phyloP scores from a whole-genome alignment of 2,113 vertebrate species.

The Anas platyrhynchos region DNA sequence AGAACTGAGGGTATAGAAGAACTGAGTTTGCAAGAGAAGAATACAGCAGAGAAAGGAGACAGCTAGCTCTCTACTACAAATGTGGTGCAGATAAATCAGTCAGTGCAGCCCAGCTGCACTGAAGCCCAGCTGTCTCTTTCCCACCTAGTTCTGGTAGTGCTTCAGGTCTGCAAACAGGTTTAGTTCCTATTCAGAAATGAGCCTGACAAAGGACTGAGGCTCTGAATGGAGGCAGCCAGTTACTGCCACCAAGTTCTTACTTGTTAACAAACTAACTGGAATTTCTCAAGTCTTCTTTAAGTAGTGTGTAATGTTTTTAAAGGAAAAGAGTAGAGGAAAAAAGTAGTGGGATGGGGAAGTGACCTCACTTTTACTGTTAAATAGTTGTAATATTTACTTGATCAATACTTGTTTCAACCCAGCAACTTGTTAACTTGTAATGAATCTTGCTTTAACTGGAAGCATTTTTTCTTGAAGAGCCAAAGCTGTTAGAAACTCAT shows the following conservation, averaged over 20 bases:
- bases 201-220: neutral
- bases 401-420: neutral
- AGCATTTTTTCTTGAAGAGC: neutral
- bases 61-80: neutral
- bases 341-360: neutral
- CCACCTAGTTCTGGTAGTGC: neutral
- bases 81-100: neutral
- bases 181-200: neutral
- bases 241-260: neutral
- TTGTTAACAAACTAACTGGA: neutral
- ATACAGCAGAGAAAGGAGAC: neutral
- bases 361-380: neutral
- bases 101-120: too few relatives aligned
- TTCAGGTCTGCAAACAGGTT: neutral
- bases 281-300: neutral
- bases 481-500: neutral
- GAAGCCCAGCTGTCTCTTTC: neutral
- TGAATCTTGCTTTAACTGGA: neutral
- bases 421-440: neutral
- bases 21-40: neutral
- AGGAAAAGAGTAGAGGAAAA: neutral
- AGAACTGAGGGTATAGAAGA: neutral
- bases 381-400: neutral
- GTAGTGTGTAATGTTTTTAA: neutral
- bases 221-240: neutral